phyloP scores from a whole-genome alignment of 2,888 invertebrate genomes.

The Apodemia zela region DNA sequence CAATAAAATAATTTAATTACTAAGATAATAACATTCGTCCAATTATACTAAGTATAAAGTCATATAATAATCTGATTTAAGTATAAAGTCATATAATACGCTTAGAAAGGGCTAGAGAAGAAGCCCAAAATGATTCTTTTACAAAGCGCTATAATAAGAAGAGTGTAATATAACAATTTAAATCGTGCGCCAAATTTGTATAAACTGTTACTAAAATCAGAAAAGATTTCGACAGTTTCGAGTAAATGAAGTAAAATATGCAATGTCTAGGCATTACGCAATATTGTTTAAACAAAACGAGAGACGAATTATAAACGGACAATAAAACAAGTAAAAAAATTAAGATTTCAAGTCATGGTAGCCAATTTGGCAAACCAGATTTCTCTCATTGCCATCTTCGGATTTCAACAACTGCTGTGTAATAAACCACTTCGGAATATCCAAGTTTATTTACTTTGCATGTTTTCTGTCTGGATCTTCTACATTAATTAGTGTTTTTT shows the following conservation, averaged over 20 bases:
- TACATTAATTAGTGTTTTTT: constrained; percentile 29
- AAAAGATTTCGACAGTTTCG: too few relatives aligned
- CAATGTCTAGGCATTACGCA: not conserved
- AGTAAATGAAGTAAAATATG: not conserved
- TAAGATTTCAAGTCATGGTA: constrained; percentile 36
- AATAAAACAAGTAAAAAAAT: constrained; percentile 27
- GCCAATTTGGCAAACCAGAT: constrained; percentile 50
- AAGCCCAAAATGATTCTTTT: too few relatives aligned
- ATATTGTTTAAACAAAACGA: constrained; percentile 10
- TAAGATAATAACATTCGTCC: too few relatives aligned
- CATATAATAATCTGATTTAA: too few relatives aligned
- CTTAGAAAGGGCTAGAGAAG: too few relatives aligned
- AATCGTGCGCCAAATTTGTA: too few relatives aligned
- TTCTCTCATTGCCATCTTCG: constrained; percentile 50
- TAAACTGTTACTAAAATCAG: too few relatives aligned
- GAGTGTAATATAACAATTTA: too few relatives aligned
- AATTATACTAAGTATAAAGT: too few relatives aligned
- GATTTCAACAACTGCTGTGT: constrained; percentile 36
- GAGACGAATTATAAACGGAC: constrained; percentile 4
- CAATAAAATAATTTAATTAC: too few relatives aligned
- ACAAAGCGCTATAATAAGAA: too few relatives aligned
- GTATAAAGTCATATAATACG: too few relatives aligned
- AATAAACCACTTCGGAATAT: constrained; percentile 19
- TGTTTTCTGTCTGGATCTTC: constrained; percentile 23
- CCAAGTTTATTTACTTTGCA: constrained; percentile 31